Conservation (phyloP, 2,888 invertebrate genomes). For the Zygaena filipendulae region DNA sequence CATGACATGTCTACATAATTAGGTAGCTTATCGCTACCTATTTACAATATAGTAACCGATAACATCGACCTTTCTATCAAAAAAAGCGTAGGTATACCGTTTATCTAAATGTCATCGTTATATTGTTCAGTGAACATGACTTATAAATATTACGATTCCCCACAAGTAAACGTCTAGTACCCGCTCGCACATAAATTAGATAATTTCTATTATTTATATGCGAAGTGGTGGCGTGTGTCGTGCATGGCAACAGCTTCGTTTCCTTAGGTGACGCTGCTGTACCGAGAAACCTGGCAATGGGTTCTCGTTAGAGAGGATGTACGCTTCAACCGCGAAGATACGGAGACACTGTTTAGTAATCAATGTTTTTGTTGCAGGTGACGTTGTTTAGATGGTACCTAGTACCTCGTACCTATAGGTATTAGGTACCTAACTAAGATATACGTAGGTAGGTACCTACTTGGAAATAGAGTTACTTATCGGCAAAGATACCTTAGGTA, state of each 20-base stretch:
- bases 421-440: too few relatives aligned
- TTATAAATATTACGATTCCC: conserved; percentile 44
- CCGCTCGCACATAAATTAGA: conserved; percentile 56
- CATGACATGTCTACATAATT: conserved; percentile 23
- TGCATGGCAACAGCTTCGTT: conserved; percentile 44
- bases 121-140: conserved; percentile 26
- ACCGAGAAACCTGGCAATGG: conserved; percentile 42
- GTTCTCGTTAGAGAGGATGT: conserved; percentile 60
- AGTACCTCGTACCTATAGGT: too few relatives aligned
- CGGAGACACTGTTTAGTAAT: too few relatives aligned
- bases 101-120: conserved; percentile 47
- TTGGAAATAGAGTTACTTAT: too few relatives aligned
- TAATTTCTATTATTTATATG: conserved; percentile 68
- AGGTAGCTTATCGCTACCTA: conserved; percentile 53
- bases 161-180: conserved; percentile 38
- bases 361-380: conserved; percentile 42
- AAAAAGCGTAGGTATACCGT: conserved; percentile 41
- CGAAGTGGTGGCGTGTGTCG: conserved; percentile 37
- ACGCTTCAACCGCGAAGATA: conserved; percentile 31
- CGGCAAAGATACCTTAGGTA: too few relatives aligned
- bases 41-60: too few relatives aligned
- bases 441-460: too few relatives aligned
- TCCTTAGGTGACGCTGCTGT: conserved; percentile 37
- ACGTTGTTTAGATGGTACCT: too few relatives aligned
- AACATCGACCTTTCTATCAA: conserved; percentile 54